Evolutionary conservation across 1,140 invertebrate genomes (phyloP).

Genomic region (Lepidurus packardi): DNA sequence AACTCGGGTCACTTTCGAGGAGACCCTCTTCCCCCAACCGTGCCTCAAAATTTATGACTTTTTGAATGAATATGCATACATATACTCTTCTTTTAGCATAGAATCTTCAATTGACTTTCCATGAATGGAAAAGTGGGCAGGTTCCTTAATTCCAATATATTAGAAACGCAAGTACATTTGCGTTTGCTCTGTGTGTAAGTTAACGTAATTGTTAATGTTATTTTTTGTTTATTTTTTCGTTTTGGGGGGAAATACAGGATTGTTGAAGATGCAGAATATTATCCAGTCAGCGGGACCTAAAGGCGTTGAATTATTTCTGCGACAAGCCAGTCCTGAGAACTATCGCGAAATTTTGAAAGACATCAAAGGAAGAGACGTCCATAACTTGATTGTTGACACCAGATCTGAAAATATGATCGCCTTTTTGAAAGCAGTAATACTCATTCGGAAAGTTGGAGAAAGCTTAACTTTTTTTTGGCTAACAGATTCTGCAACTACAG

Average conservation of each 20-base stretch:
- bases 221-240: neutral
- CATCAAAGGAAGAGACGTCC: constrained; percentile 44
- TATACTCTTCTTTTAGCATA: too few relatives aligned
- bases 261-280: constrained; percentile 51
- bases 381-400: constrained; percentile 45
- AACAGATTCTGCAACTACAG: constrained; percentile 57
- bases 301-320: constrained; percentile 43
- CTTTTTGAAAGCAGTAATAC: constrained; percentile 44
- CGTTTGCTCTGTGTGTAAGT: too few relatives aligned
- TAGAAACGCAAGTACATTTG: too few relatives aligned
- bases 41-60: too few relatives aligned
- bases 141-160: too few relatives aligned
- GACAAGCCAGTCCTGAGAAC: constrained; percentile 41
- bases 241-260: constrained; percentile 41
- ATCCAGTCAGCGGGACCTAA: constrained; percentile 42
- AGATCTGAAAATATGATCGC: constrained; percentile 43
- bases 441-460: neutral
- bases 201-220: neutral
- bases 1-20: neutral
- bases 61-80: too few relatives aligned
- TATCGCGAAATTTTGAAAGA: constrained; percentile 44
- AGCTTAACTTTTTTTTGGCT: constrained; percentile 31
- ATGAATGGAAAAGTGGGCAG: too few relatives aligned
- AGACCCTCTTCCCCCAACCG: too few relatives aligned
- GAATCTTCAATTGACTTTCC: too few relatives aligned